Conservation (phyloP, 2,888 invertebrate genomes). For the Oasisia sp. region DNA sequence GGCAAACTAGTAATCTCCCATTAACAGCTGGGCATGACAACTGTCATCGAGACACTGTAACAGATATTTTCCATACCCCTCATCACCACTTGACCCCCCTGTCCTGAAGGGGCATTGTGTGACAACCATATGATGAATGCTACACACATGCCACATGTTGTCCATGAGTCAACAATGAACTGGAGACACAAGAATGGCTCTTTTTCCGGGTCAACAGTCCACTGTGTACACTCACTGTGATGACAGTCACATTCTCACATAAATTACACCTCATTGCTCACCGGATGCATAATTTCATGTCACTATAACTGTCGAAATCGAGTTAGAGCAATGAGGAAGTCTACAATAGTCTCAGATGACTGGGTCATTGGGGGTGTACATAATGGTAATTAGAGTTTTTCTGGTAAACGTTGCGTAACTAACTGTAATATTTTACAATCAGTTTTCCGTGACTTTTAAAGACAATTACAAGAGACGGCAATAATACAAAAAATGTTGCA, state of each 20-base stretch:
- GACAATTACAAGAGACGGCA: no score
- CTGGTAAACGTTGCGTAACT: no score
- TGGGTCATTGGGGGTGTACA: not conserved
- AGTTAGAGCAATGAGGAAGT: not conserved
- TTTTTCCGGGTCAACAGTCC: not conserved
- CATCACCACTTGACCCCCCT: not conserved
- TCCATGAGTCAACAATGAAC: not conserved
- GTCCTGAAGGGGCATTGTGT: not conserved
- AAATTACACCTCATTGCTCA: not conserved
- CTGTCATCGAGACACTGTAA: not conserved
- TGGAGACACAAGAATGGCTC: not conserved
- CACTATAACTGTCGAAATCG: not conserved
- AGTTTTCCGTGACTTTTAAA: no score
- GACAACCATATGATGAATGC: not conserved
- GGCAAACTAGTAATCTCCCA: not conserved
- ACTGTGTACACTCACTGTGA: not conserved
- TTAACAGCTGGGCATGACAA: not conserved
- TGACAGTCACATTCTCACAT: not conserved
- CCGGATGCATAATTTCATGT: not conserved
- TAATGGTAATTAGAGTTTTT: no score
- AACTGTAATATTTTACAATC: no score
- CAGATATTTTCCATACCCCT: not conserved
- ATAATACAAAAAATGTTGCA: no score
- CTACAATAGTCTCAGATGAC: not conserved
- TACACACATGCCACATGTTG: not conserved